These are phyloP conservation scores for Sisor rabdophorus DNA, from an alignment of 2,113 vertebrate genomes.

Conservation along the genomic window DNA sequence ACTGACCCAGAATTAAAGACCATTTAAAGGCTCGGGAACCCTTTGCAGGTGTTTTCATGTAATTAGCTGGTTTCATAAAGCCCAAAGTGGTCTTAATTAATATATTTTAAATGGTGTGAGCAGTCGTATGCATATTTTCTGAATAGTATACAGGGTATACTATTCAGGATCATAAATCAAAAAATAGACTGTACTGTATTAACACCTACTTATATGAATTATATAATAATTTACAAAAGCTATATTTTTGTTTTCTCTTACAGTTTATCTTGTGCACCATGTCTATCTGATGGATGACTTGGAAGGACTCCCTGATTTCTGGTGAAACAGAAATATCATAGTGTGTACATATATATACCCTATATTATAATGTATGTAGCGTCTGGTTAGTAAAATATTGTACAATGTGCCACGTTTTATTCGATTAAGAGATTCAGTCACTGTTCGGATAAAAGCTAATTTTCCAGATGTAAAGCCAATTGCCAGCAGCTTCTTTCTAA, in stretches of 20 bases:
- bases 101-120: too few species aligned
- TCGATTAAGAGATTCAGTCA: neutral
- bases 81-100: too few species aligned
- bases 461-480: constrained; percentile 22
- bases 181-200: too few species aligned
- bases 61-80: too few species aligned
- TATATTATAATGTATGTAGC: constrained; percentile 25
- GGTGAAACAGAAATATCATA: constrained; percentile 2
- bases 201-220: neutral
- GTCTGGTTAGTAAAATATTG: constrained; percentile 2
- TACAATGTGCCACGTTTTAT: constrained; percentile 7
- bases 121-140: too few species aligned
- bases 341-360: neutral
- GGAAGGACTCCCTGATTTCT: constrained; percentile 3
- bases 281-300: constrained; percentile 63
- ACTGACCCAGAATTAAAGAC: too few species aligned
- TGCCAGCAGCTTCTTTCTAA: constrained; percentile 12
- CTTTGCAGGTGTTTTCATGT: too few species aligned
- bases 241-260: constrained; percentile 22
- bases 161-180: too few species aligned
- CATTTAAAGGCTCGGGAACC: too few species aligned
- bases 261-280: constrained; percentile 81
- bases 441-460: neutral
- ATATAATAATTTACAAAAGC: neutral
- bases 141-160: too few species aligned